A percentile compares a stretch with the other conserved stretches of the same genome.
phyloP scores from a whole-genome alignment of 23 tunicate genomes.

The Phallusia fumigata region DNA sequence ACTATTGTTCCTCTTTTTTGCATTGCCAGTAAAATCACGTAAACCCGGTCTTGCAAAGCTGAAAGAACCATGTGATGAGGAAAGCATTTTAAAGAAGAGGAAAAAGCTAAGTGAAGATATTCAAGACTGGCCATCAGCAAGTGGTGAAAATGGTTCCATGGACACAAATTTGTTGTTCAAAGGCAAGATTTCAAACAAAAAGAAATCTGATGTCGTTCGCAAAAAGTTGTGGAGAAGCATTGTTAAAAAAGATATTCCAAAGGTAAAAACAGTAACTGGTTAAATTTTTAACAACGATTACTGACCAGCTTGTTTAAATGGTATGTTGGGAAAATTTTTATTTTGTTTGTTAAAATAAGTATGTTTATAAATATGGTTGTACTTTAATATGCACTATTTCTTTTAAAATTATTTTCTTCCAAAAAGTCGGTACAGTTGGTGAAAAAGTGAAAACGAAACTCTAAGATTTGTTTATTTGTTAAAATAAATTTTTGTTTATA shows the following conservation, averaged over 20 bases:
- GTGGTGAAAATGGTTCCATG: background rate
- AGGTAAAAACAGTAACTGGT: too few species aligned
- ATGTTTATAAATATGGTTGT: too few species aligned
- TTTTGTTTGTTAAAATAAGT: too few species aligned
- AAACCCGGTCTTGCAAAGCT: background rate
- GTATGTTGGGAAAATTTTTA: too few species aligned
- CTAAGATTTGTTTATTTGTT: too few species aligned
- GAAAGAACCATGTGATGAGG: background rate
- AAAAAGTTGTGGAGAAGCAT: conserved; percentile 58
- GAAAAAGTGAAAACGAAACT: too few species aligned
- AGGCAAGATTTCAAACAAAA: conserved; percentile 3
- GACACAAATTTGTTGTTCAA: background rate
- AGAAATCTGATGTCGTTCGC: conserved; percentile 28
- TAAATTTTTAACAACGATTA: too few species aligned
- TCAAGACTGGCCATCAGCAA: conserved; percentile 1
- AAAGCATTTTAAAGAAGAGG: background rate
- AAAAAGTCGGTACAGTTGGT: too few species aligned
- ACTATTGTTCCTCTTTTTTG: background rate
- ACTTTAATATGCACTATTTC: too few species aligned
- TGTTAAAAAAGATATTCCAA: conserved; percentile 79
- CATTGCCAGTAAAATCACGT: background rate
- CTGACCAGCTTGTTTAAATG: too few species aligned
- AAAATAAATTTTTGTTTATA: too few species aligned
- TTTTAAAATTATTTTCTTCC: too few species aligned
- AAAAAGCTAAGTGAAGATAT: background rate